Evolutionary conservation across 2,888 invertebrate genomes (phyloP).

Genomic region (Drosophila mimetica): DNA sequence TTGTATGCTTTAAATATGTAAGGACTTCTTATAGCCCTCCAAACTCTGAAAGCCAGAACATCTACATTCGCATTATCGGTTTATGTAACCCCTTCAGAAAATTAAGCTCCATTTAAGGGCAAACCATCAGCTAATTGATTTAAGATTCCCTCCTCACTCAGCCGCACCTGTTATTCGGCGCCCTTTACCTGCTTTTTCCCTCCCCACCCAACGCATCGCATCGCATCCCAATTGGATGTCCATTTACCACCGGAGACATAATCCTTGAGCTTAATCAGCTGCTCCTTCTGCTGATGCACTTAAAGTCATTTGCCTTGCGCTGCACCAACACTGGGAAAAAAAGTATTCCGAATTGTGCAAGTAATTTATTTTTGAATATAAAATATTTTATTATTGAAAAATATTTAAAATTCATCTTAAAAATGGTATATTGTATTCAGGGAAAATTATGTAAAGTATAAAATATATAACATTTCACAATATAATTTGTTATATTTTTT

Average conservation of each 20-base stretch:
- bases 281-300: slow-evolving; percentile 59
- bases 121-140: slow-evolving; percentile 66
- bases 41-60: too few relatives aligned
- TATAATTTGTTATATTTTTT: too few relatives aligned
- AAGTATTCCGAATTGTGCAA: too few relatives aligned
- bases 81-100: slow-evolving; percentile 5
- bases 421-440: too few relatives aligned
- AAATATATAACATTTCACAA: too few relatives aligned
- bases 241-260: slow-evolving; percentile 55
- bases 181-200: not conserved
- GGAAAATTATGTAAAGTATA: too few relatives aligned
- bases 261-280: slow-evolving; percentile 70
- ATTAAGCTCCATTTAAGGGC: slow-evolving; percentile 5
- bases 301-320: slow-evolving; percentile 64
- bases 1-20: too few relatives aligned
- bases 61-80: slow-evolving; percentile 24
- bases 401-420: too few relatives aligned
- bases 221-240: slow-evolving; percentile 17
- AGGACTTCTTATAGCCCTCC: too few relatives aligned
- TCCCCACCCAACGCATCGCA: too few relatives aligned
- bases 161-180: slow-evolving; percentile 7
- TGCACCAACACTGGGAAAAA: slow-evolving; percentile 17
- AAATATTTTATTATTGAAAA: too few relatives aligned
- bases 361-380: too few relatives aligned
- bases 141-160: slow-evolving; percentile 24